Evolutionary conservation across 2,888 invertebrate genomes (phyloP).

Genomic region (Limnephilus auricula): DNA sequence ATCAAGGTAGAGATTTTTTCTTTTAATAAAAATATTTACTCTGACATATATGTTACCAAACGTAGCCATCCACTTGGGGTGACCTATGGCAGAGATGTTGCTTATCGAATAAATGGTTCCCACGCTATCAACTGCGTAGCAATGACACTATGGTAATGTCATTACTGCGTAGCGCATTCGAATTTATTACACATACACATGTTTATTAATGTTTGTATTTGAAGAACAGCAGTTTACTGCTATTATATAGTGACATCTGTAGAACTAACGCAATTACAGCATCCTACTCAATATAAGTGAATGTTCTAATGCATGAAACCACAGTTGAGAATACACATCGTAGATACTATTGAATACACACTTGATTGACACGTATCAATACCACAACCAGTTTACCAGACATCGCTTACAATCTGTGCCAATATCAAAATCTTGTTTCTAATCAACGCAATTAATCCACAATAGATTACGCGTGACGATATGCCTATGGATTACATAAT

Average conservation of each 20-base stretch:
- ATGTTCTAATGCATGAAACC: background rate
- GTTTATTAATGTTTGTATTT: background rate
- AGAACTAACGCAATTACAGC: background rate
- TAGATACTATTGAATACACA: background rate
- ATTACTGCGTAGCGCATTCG: background rate
- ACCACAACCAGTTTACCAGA: background rate
- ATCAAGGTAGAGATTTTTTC: too few species aligned
- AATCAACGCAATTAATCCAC: background rate
- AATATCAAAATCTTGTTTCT: background rate
- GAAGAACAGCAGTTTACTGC: background rate
- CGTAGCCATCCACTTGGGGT: too few species aligned
- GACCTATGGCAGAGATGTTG: too few species aligned
- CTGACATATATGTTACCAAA: too few species aligned
- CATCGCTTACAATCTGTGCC: background rate
- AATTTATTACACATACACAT: background rate
- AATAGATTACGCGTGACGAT: slow-evolving; percentile 5
- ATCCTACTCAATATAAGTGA: background rate
- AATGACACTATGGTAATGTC: too few species aligned
- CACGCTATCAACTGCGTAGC: too few species aligned
- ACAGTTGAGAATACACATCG: background rate
- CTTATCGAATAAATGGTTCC: too few species aligned
- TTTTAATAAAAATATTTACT: too few species aligned
- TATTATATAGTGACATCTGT: background rate
- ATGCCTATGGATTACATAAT: background rate
- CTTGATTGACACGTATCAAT: background rate